A percentile compares a stretch with the other conserved stretches of the same genome.
Evolutionary conservation across 2,888 invertebrate species (phyloP).

Genomic region (Thera obeliscata): DNA sequence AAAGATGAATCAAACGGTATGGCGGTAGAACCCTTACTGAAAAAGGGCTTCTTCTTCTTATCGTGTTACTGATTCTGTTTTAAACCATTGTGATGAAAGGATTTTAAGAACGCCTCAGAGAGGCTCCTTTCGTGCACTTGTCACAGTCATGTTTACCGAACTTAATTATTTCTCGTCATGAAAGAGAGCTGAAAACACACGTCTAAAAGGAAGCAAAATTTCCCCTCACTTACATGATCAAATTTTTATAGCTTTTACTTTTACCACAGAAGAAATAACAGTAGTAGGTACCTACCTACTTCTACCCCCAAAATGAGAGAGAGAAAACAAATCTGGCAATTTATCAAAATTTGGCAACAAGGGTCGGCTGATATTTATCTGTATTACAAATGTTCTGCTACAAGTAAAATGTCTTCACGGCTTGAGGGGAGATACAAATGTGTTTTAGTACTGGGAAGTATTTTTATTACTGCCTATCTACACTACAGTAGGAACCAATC

Average conservation of each 20-base stretch:
- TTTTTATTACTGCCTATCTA: conserved; percentile 8
- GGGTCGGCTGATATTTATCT: conserved; percentile 33
- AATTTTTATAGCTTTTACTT: neutral
- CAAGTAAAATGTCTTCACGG: conserved; percentile 16
- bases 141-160: too few relatives aligned
- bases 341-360: conserved; percentile 49
- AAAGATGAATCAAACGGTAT: too few relatives aligned
- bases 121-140: too few relatives aligned
- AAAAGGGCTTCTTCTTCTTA: too few relatives aligned
- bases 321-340: conserved; percentile 35
- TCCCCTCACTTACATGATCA: neutral
- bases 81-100: too few relatives aligned
- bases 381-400: conserved; percentile 12
- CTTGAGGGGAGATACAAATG: conserved; percentile 17
- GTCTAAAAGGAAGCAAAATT: neutral
- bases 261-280: too few relatives aligned
- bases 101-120: too few relatives aligned
- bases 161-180: neutral
- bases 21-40: too few relatives aligned
- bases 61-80: too few relatives aligned
- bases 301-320: neutral
- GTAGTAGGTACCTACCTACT: too few relatives aligned
- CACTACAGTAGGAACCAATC: conserved; percentile 14
- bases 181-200: neutral
- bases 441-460: conserved; percentile 10